phyloP scores from a whole-genome alignment of 2,113 vertebrate species.

The Leucosticte australis region DNA sequence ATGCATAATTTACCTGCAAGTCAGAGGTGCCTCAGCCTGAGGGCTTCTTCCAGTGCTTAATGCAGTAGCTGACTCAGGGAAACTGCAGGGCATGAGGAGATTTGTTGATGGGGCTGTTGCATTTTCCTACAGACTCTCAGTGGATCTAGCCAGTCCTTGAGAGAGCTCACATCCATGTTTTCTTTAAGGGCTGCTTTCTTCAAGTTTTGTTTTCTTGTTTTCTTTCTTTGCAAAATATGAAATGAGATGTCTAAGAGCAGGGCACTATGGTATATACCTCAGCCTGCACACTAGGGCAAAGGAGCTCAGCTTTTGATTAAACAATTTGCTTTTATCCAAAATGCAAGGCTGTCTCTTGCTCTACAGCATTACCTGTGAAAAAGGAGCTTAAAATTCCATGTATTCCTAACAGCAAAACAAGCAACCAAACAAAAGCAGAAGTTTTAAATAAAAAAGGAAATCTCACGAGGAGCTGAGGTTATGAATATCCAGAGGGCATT shows the following conservation, averaged over 20 bases:
- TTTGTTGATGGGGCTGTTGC: not conserved
- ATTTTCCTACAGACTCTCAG: not conserved
- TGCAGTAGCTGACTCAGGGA: not conserved
- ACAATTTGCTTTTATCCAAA: not conserved
- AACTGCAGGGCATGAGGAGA: not conserved
- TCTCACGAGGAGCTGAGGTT: not conserved
- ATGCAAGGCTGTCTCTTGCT: not conserved
- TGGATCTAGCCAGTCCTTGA: not conserved
- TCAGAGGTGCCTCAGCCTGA: not conserved
- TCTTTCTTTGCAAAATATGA: not conserved
- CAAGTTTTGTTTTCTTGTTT: not conserved
- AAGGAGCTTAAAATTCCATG: not conserved
- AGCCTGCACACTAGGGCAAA: not conserved
- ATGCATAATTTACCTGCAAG: conserved; percentile 17
- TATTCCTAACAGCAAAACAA: not conserved
- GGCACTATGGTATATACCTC: not conserved
- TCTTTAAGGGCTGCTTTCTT: not conserved
- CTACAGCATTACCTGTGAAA: not conserved
- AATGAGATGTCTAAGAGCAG: not conserved
- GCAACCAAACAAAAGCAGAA: not conserved
- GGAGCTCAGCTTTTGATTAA: not conserved
- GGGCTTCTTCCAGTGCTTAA: not conserved
- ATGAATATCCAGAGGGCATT: not conserved
- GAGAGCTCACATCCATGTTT: fast-evolving
- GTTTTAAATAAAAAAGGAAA: not conserved